phyloP scores from a whole-genome alignment of 2,113 vertebrate species.

The Oreochromis niloticus region DNA sequence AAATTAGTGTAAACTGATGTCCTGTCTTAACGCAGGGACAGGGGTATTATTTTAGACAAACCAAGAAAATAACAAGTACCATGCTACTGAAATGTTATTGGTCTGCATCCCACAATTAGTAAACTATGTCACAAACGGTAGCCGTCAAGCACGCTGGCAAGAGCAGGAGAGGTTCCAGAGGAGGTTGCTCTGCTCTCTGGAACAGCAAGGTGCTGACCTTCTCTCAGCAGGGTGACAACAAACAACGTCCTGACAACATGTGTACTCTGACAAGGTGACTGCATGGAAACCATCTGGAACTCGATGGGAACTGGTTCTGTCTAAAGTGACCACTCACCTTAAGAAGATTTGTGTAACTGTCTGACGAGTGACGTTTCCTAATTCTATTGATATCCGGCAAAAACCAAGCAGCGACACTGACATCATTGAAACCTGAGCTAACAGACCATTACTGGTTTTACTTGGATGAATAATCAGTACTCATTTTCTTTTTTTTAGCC shows the following conservation, averaged over 20 bases:
- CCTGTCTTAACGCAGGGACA: not conserved
- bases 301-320: not conserved
- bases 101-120: not conserved
- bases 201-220: constrained; percentile 40
- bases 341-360: not conserved
- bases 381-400: not conserved
- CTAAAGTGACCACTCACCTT: not conserved
- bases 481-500: not conserved
- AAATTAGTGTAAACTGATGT: not conserved
- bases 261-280: constrained; percentile 34
- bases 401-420: not conserved
- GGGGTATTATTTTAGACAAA: not conserved
- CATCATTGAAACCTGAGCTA: not conserved
- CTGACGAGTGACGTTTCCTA: not conserved
- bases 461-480: not conserved
- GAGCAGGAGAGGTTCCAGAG: not conserved
- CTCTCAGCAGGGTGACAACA: constrained; percentile 26
- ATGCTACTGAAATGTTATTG: not conserved
- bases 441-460: not conserved
- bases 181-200: not conserved
- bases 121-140: constrained; percentile 14
- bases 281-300: not conserved
- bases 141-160: not conserved
- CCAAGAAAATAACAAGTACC: not conserved
- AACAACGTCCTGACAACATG: constrained; percentile 14